Evolutionary conservation across 2,888 invertebrate species (phyloP), one percentile per base, ranked within the genome.

Genomic region (Coleophora flavipennella): DNA sequence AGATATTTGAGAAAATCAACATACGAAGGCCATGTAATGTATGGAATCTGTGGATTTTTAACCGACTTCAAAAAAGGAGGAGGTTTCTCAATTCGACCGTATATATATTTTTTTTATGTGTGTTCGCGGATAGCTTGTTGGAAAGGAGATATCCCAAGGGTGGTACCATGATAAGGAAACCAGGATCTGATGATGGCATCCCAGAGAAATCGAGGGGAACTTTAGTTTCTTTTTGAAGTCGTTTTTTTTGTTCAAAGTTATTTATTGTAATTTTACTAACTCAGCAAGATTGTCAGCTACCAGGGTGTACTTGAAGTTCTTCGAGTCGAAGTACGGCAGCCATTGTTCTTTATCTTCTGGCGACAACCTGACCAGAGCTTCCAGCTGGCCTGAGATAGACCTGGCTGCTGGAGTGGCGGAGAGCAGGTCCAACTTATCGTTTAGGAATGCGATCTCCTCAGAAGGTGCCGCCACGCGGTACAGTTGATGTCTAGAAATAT

Each of bases 251-350:
- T 20, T 4, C 3, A 20, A 20, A 13, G 10, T 8, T 2, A 29
- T n/a, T n/a, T 8, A 29, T 4, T 9, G 10, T 10, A 10, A 8
- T 29, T n/a, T 11, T 32, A 56, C 75, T 65, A 55, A 81, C 81
- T 64, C 59, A 6, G 79, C 79, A 12, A 81, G 64, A 45, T 81
- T 79, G 27, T 77, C 67, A 20, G 65, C 68, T 3, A 80, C 55
- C 43, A 67, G 65, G 4, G 54, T 67, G 45, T 71, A 72, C 3
- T 52, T 29, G 59, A 80, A 67, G 34, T 53, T 50, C 13, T 61
- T 67, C 3, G 48, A 43, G 2, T 69, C 55, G 53, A 80, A 80
- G 48, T 74, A 63, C 35, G 56, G 49, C 1, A 80, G 55, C 79
- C 80, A 80, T 64, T 67, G 55, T 28, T 49, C 45, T 41, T 59